Evolutionary conservation across 2,888 invertebrate species (phyloP).

Genomic region (Drosophila dives): DNA sequence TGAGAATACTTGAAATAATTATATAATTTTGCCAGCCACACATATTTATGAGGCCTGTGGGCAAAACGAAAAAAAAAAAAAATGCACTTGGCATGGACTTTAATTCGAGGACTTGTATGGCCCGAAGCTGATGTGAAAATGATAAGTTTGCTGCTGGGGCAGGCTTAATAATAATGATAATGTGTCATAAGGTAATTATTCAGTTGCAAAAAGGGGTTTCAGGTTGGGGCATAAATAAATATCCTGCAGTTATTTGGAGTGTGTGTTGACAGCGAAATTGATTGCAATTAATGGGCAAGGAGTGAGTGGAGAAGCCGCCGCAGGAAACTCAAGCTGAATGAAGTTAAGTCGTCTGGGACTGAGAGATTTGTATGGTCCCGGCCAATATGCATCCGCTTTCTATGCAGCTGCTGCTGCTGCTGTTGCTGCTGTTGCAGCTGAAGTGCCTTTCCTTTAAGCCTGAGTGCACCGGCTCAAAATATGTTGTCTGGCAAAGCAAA

Average conservation of each 20-base stretch:
- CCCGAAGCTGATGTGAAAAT: slow-evolving; percentile 64
- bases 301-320: not conserved
- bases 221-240: slow-evolving; percentile 71
- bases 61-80: slow-evolving; percentile 11
- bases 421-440: slow-evolving; percentile 20
- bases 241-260: slow-evolving; percentile 77
- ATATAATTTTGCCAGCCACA: slow-evolving; percentile 74
- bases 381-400: slow-evolving; percentile 27
- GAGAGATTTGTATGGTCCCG: slow-evolving; percentile 29
- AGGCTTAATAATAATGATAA: slow-evolving; percentile 76
- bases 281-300: slow-evolving; percentile 73
- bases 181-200: slow-evolving; percentile 81
- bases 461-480: slow-evolving; percentile 67
- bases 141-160: slow-evolving; percentile 60
- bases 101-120: slow-evolving; percentile 59
- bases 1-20: slow-evolving; percentile 74
- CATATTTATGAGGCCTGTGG: slow-evolving; percentile 66
- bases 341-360: slow-evolving; percentile 11
- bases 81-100: slow-evolving; percentile 28
- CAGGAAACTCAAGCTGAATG: slow-evolving; percentile 17
- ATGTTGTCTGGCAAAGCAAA: slow-evolving; percentile 64
- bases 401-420: slow-evolving; percentile 6
- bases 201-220: slow-evolving; percentile 68
- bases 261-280: slow-evolving; percentile 78
- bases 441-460: slow-evolving; percentile 66